These are phyloP conservation scores for Peribatodes rhomboidaria DNA, from an alignment of 2,888 invertebrate genomes.

Conservation along the genomic window DNA sequence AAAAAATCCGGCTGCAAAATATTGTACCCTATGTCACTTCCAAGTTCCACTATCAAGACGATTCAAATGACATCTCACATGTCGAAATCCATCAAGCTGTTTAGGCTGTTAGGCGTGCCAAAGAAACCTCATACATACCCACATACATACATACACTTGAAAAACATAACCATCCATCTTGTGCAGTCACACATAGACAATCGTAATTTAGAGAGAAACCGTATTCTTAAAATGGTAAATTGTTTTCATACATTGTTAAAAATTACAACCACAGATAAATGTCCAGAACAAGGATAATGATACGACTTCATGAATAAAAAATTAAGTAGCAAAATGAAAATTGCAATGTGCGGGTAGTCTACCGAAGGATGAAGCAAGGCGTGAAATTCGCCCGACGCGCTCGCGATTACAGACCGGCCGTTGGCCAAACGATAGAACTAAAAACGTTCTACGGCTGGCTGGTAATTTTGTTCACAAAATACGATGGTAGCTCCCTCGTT, in stretches of 20 bases:
- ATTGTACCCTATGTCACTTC: too few relatives aligned
- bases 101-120: too few relatives aligned
- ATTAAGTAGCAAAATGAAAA: constrained; percentile 24
- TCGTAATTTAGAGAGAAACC: not conserved
- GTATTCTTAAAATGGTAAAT: not conserved
- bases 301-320: constrained; percentile 26
- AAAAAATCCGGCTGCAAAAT: too few relatives aligned
- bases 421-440: not conserved
- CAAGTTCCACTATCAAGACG: too few relatives aligned
- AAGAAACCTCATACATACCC: too few relatives aligned
- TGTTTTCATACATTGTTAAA: not conserved
- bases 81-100: too few relatives aligned
- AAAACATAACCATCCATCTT: too few relatives aligned
- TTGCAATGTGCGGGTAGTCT: constrained; percentile 16
- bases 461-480: not conserved
- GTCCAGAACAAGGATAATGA: constrained; percentile 21
- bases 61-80: too few relatives aligned
- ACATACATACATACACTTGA: too few relatives aligned
- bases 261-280: not conserved
- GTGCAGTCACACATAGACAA: too few relatives aligned
- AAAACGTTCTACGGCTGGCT: not conserved
- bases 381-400: constrained; percentile 49
- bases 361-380: constrained; percentile 44
- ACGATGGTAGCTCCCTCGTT: not conserved
- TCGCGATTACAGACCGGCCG: constrained; percentile 10